A percentile compares a stretch with the other conserved stretches of the same genome.
Evolutionary conservation across 2,888 invertebrate species (phyloP).

Genomic region (Argyra leucocephala): DNA sequence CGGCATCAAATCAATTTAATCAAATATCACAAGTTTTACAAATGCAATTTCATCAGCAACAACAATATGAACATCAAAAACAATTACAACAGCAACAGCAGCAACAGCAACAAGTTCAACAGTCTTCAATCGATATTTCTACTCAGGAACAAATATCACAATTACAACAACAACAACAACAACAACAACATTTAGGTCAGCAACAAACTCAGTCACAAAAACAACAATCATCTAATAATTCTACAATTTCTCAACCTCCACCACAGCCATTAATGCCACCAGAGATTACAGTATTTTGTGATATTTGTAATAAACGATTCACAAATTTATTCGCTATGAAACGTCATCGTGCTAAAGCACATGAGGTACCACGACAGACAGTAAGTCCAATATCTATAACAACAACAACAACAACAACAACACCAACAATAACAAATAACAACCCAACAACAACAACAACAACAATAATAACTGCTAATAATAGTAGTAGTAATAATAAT

Average conservation of each 20-base stretch:
- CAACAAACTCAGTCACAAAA: constrained; percentile 21
- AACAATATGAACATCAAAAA: constrained; percentile 39
- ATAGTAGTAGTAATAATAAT: constrained; percentile 9
- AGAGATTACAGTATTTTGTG: constrained; percentile 48
- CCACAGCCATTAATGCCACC: constrained; percentile 26
- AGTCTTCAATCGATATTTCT: constrained; percentile 13
- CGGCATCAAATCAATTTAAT: constrained; percentile 24
- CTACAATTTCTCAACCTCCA: constrained; percentile 19
- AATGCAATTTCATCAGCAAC: constrained; percentile 33
- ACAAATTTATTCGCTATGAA: constrained; percentile 62
- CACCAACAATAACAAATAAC: no score
- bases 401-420: neutral
- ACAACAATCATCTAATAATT: constrained; percentile 23
- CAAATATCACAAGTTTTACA: constrained; percentile 31
- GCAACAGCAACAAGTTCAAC: constrained; percentile 27
- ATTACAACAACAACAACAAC: constrained; percentile 24
- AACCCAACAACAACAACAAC: constrained; percentile 16
- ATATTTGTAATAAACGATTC: constrained; percentile 64
- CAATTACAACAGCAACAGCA: constrained; percentile 23
- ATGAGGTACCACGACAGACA: constrained; percentile 45
- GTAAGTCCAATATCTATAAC: constrained; percentile 19
- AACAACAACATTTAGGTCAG: constrained; percentile 24
- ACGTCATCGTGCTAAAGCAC: constrained; percentile 59
- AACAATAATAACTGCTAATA: neutral
- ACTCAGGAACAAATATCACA: constrained; percentile 29